Base-by-base conservation (phyloP, 2,888 invertebrate species). In the Eristalis tenax region DNA sequence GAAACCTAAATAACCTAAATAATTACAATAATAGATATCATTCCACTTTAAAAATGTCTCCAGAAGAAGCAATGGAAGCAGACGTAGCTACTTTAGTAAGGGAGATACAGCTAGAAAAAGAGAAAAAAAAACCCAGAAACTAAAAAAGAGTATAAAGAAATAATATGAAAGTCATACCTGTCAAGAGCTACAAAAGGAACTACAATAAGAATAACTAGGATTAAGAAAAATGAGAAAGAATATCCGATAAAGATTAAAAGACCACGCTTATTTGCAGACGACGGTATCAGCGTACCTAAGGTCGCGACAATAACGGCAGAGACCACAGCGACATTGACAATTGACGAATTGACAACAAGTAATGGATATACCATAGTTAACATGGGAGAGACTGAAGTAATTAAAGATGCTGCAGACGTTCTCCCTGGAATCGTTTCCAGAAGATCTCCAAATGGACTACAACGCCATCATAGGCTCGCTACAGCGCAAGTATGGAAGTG, bases 1-100 rank as follows among this genome's bases (percentile, higher is more conserved):
- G n/a, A n/a, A n/a, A n/a, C n/a, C n/a, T n/a, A n/a, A n/a, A n/a
- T n/a, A n/a, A n/a, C n/a, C n/a, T n/a, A n/a, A 40, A 73, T 1
- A 63, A 18, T 18, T 73, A 73, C 6, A 63, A 63, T 6, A 63
- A 63, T 13, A 40, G 66, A 15, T 66, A 78, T 10, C 79, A 66
- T 66, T 79, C 71, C 0, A 71, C 71, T 1, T 2, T 63, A 4
- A 71, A 65, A 71, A 78, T 70, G 78, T 23, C 70, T 13, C 78
- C 78, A 43, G 40, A 65, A 65, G 40, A 65, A 65, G 65, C 65
- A 10, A 71, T 71, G 65, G 71, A 40, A n/a, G 40, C 78, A 26
- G 26, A 26, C 26, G 26, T 26, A 26, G 26, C 32, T 32, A 32
- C 32, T 1, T 18, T 79, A 35, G 15, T 4, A 22, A 59, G 4